These are phyloP conservation scores for Cardiocondyla obscurior DNA, from an alignment of 1,140 invertebrate species.

Conservation along the genomic window DNA sequence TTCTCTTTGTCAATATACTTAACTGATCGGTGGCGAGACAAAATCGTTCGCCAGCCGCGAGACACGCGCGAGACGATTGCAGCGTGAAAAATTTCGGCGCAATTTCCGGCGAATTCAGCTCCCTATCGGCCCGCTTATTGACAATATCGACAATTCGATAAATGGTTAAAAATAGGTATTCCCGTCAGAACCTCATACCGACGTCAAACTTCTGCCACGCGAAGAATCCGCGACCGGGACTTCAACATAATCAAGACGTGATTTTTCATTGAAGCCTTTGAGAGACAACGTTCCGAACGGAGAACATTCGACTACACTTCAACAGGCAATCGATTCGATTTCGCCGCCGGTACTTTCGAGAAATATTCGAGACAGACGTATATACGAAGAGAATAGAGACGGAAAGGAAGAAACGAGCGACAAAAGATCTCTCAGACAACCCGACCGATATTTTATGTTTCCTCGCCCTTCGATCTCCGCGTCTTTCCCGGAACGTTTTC, in stretches of 20 bases:
- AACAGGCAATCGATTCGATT: slow-evolving; percentile 39
- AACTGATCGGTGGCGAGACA: slow-evolving; percentile 34
- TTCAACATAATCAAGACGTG: background rate
- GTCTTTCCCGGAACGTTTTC: slow-evolving; percentile 44
- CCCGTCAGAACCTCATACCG: background rate
- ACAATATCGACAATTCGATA: background rate
- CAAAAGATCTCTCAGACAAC: slow-evolving; percentile 44
- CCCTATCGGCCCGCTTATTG: background rate
- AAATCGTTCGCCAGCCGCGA: background rate
- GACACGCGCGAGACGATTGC: background rate
- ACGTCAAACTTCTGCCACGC: background rate
- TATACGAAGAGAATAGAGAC: background rate
- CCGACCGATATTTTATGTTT: slow-evolving; percentile 46
- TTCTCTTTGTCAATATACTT: slow-evolving; percentile 35
- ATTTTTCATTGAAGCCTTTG: slow-evolving; percentile 22
- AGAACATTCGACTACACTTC: slow-evolving; percentile 30
- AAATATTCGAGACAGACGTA: slow-evolving; percentile 31
- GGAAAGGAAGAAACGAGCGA: slow-evolving; percentile 2
- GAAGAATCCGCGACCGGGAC: background rate
- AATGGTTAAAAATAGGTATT: background rate
- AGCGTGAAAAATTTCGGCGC: background rate
- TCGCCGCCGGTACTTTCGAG: background rate
- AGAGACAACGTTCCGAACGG: background rate
- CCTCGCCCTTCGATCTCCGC: slow-evolving; percentile 39
- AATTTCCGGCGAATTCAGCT: background rate